Evolutionary conservation across 2,113 vertebrate genomes (phyloP).

Genomic region (Acrocephalus arundinaceus): DNA sequence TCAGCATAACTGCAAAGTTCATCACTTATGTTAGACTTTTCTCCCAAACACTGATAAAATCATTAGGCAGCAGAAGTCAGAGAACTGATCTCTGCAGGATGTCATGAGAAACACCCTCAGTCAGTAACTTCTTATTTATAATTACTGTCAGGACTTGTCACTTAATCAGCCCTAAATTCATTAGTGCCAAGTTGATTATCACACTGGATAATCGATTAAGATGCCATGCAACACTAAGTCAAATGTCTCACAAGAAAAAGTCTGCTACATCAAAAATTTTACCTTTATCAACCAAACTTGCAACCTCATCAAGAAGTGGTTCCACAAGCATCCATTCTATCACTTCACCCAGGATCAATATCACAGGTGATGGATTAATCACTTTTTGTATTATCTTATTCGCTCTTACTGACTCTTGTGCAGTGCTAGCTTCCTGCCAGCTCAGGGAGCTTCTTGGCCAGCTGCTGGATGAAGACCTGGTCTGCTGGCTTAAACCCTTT

Average conservation of each 20-base stretch:
- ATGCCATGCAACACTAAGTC: neutral
- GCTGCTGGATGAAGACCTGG: neutral
- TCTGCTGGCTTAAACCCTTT: neutral
- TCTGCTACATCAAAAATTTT: neutral
- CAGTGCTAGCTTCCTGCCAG: neutral
- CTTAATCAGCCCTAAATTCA: constrained; percentile 12
- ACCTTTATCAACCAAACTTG: neutral
- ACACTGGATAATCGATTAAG: neutral
- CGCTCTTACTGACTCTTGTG: neutral
- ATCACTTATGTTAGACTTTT: neutral
- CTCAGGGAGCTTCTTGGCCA: neutral
- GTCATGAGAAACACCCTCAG: neutral
- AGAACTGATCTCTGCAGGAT: neutral
- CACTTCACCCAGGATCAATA: neutral
- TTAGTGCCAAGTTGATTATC: neutral
- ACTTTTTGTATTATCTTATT: neutral
- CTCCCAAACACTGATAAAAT: neutral
- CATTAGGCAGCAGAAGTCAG: neutral
- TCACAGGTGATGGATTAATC: neutral
- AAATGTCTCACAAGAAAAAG: neutral
- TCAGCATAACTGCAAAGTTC: neutral
- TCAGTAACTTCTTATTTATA: neutral
- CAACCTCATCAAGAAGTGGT: neutral
- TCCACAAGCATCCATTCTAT: neutral
- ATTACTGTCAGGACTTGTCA: neutral